Evolutionary conservation across 2,888 invertebrate species (phyloP).

Genomic region (Iselma pallidipennis): DNA sequence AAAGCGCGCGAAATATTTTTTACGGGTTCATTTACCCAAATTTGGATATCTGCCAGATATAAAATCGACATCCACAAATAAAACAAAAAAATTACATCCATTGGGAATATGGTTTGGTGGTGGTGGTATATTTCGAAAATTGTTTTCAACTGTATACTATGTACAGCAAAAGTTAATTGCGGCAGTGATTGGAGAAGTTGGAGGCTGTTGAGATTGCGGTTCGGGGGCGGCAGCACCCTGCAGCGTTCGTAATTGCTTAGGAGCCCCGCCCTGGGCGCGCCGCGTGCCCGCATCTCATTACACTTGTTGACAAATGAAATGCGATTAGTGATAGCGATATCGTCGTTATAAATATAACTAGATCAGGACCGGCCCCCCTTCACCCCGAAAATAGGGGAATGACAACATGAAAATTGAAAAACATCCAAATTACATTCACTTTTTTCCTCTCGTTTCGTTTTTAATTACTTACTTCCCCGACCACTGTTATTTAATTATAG

Average conservation of each 20-base stretch:
- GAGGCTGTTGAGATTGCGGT: slow-evolving; percentile 37
- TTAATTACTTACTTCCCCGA: too few relatives aligned
- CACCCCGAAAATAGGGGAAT: neutral
- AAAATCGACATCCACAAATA: neutral
- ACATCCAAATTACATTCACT: neutral
- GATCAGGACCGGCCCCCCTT: neutral
- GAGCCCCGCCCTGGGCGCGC: slow-evolving; percentile 54
- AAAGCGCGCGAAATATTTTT: neutral
- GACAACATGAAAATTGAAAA: neutral
- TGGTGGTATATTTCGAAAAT: neutral
- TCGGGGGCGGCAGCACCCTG: slow-evolving; percentile 47
- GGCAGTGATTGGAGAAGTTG: neutral
- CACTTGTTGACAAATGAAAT: slow-evolving; percentile 56
- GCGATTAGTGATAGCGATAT: slow-evolving; percentile 42
- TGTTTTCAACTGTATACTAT: too few relatives aligned
- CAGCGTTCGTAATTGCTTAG: slow-evolving; percentile 53
- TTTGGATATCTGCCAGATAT: neutral
- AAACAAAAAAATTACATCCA: neutral
- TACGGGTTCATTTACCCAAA: neutral
- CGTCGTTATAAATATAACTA: slow-evolving; percentile 22
- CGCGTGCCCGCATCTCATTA: slow-evolving; percentile 57
- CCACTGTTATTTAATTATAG: neutral
- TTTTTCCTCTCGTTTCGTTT: too few relatives aligned
- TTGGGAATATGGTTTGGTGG: neutral
- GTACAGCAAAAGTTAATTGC: neutral